Base-by-base conservation (phyloP, 1,140 invertebrate species). In the Drosophila subobscura region DNA sequence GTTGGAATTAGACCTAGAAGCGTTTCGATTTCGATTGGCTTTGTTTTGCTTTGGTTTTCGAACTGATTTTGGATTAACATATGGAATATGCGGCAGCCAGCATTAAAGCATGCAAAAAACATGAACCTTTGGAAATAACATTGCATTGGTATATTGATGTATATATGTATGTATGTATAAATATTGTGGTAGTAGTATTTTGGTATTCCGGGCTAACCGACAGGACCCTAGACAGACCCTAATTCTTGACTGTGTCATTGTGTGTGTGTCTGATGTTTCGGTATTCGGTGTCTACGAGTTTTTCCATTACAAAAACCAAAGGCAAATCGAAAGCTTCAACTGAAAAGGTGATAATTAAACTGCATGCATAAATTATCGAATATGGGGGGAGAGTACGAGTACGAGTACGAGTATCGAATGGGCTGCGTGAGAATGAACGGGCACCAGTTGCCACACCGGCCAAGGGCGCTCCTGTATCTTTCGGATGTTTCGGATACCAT, bases 81-180 rank as follows among this genome's bases (percentile, higher is more conserved):
- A 67, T 37, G 33, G 33, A 67, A 77, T 77, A 79, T 83, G 84
- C 76, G 68, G 78, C 89, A 91, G 89, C 85, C 89, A 90, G 80
- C 78, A 89, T 78, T 79, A 77, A 66, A 71, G 66, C 89, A 90
- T 90, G 89, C 89, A 90, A 78, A 59, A 70, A 84, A 74, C 63
- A 59, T 52, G 53, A 42, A 67, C 50, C 50, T 49, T 54, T 57
- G 59, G 53, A 53, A 78, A 67, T 37, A 27, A 46, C 42, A 45
- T 45, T 40, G 10, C 37, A 53, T 60, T 41, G 54, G 37, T 75
- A 37, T 60, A 41, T 33, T 22, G 33, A 42, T 65, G 29, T 14
- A 20, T 37, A 12, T 37, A 42, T 25, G 25, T 20, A 20, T 20
- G 16, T 20, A 42, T 65, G 29, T 14, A 20, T 37, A 37, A 12